Evolutionary conservation across 1,140 invertebrate species (phyloP), one percentile per base, ranked within the genome.

Genomic region (Drosophila arawakana): DNA sequence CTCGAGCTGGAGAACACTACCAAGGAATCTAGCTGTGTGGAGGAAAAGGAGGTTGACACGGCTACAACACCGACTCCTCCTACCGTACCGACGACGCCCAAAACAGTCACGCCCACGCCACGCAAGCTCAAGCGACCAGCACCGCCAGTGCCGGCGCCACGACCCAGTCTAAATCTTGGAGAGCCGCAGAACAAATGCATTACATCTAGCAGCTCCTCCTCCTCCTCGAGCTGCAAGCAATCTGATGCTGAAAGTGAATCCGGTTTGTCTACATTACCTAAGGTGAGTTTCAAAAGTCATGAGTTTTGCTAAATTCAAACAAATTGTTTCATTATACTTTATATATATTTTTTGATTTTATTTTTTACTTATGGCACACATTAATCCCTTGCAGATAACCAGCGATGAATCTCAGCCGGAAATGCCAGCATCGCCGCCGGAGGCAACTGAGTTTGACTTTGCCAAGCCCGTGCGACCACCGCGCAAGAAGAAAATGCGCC

Each of bases 401-500:
- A 91, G 75, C 54, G 90, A 91, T 68, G 90, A 91, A 58, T 91
- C 90, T 8, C 90, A 86, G 60, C 69, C 79, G 1, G 90, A 90
- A 44, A 83, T 58, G 18, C 54, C 59, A 0, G 30, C 65, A 34
- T 41, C 41, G 18, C 15, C 76, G 54, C 39, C 49, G 4, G 39
- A 59, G 8, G 35, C 54, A 15, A 35, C n/a, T 0, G 77, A 90
- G 0, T 82, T 88, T 41, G 81, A 90, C 2, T 83, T 86, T 52
- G 50, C 55, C 2, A 89, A 89, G 37, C 86, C 90, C 0, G 61
- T 79, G 49, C 78, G 88, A 3, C 83, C 83, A 6, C 75, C 80
- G n/a, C 90, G 90, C n/a, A 91, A 90, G 67, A 92, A 92, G 88
- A 91, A 91, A 65, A 78, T 91, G 78, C 86, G 91, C 2, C 90